Base-by-base conservation (phyloP, 23 tunicate species). In the Corella eumyota region DNA sequence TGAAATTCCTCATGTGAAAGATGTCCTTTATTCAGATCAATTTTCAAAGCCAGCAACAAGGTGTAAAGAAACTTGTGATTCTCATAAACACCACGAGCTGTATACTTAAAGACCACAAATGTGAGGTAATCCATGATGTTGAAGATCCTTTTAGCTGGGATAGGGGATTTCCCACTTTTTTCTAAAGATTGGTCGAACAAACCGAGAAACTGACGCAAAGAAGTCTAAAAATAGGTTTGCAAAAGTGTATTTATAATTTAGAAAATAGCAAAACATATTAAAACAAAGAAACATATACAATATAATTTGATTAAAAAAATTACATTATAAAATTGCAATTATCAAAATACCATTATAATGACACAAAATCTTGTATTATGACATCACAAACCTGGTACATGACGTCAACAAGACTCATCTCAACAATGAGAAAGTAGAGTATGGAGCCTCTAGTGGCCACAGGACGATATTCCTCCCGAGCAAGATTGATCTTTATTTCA, bases 1-100 rank as follows among this genome's bases (percentile, higher is more conserved):
- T 83, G 80, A 60, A 83, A 83, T 65, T 83, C 83, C 28, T 83
- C 93, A 54, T 74, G 70, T 17, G 73, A 50, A 49, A 83, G 61
- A 28, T 83, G 44, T 33, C 93, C 93, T 5, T 67, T 59, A 49
- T 83, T 83, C 17, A 83, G 72, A 53, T 83, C 93, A 35, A 83
- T 83, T 50, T 83, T 83, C 4, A 83, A 72, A 17, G 83, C 75
- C 35, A 83, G 80, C 19, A 83, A 66, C 60, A 83, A 61, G 30
- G 93, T 77, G 77, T 83, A 83, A 38, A 83, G 71, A 56, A 83
- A 83, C 75, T 83, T 83, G 83, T 83, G 83, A 61, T 75, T 66
- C 72, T 83, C 93, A 50, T 83, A 83, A 34, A 75, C 64, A 3
- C 93, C 93, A 15, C 93, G 49, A n/a, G 93, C 93, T 3, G 93